phyloP scores from a whole-genome alignment of 2,888 invertebrate genomes.

The Himalopsyche tibetana region DNA sequence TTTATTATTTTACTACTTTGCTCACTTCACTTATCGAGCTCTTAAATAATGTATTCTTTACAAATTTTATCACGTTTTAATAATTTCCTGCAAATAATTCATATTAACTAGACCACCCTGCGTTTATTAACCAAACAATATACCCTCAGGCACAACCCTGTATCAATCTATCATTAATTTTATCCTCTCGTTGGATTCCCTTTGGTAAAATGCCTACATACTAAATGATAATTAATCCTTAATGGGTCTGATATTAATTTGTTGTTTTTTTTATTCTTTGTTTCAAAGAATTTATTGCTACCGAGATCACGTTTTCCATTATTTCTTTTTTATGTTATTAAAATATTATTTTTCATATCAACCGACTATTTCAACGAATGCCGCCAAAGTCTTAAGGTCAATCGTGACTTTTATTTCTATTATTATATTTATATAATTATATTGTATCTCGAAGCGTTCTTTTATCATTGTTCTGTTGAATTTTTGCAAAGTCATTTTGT shows the following conservation, averaged over 20 bases:
- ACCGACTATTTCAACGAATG: neutral
- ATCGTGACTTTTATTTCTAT: neutral
- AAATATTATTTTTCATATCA: slow-evolving; percentile 17
- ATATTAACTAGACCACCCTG: neutral
- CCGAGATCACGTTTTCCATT: slow-evolving; percentile 20
- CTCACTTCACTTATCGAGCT: too few species aligned
- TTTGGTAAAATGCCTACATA: slow-evolving; percentile 33
- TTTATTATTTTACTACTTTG: too few species aligned
- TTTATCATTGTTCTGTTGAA: too few species aligned
- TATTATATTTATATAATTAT: neutral
- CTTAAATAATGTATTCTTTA: too few species aligned
- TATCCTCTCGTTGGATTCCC: neutral
- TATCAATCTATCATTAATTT: neutral
- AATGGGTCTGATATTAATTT: slow-evolving; percentile 26
- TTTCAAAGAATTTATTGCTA: slow-evolving; percentile 6
- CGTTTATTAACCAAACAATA: neutral
- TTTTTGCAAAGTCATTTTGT: too few species aligned
- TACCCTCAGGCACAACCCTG: neutral
- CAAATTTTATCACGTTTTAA: too few species aligned
- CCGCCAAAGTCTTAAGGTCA: slow-evolving; percentile 11
- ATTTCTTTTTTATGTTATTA: slow-evolving; percentile 24
- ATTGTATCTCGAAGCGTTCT: too few species aligned
- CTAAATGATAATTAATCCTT: slow-evolving; percentile 28
- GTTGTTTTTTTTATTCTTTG: neutral
- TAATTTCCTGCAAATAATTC: too few species aligned